Evolutionary conservation across 1,140 invertebrate species (phyloP).

Genomic region (Bombyx mandarina): DNA sequence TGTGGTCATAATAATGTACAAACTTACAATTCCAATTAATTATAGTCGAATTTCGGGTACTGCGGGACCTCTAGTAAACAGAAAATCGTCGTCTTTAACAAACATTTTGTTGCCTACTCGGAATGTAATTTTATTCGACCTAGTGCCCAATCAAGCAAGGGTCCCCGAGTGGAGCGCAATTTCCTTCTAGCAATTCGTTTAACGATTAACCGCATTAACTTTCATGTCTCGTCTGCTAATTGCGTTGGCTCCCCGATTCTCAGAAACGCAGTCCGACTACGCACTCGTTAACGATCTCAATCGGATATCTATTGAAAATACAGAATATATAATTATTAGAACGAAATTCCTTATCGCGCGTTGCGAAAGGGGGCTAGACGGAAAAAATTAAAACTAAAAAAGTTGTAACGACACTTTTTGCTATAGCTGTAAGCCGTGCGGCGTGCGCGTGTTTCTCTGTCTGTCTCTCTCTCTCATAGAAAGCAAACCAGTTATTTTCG

Average conservation of each 20-base stretch:
- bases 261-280: slow-evolving; percentile 41
- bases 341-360: no score
- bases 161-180: slow-evolving; percentile 49
- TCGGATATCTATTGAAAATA: slow-evolving; percentile 14
- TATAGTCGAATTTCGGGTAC: no score
- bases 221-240: slow-evolving; percentile 57
- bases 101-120: background rate
- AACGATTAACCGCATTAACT: slow-evolving; percentile 59
- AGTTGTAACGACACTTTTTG: no score
- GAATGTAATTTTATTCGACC: slow-evolving; percentile 20
- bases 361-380: no score
- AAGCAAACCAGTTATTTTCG: no score
- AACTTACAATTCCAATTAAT: no score
- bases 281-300: slow-evolving; percentile 29
- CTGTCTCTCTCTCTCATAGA: no score
- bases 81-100: background rate
- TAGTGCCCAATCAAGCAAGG: slow-evolving; percentile 51
- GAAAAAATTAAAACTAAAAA: no score
- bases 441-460: no score
- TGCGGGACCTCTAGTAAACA: no score
- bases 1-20: no score
- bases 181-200: slow-evolving; percentile 54
- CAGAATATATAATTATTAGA: background rate
- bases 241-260: slow-evolving; percentile 45
- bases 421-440: no score